Evolutionary conservation across 1,140 invertebrate genomes (phyloP).

Genomic region (Penaeus japonicus): DNA sequence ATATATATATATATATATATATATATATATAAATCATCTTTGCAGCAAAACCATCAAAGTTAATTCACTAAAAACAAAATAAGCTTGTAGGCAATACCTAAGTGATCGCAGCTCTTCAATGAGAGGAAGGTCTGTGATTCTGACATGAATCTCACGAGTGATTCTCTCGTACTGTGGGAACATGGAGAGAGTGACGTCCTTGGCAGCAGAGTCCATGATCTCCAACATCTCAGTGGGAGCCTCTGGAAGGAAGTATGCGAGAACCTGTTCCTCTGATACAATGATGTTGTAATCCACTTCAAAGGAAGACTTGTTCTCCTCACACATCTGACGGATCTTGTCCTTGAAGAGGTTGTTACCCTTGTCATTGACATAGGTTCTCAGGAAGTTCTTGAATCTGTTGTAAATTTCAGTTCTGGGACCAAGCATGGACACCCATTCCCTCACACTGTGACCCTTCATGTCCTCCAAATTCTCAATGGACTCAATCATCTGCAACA

Average conservation of each 20-base stretch:
- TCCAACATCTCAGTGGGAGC: constrained; percentile 95
- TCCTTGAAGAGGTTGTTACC: constrained; percentile 92
- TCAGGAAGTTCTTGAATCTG: constrained; percentile 94
- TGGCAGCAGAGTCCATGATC: constrained; percentile 89
- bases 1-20: no score
- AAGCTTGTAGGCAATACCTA: constrained; percentile 66
- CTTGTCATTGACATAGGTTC: constrained; percentile 87
- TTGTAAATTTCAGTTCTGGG: constrained; percentile 95
- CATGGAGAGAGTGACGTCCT: constrained; percentile 89
- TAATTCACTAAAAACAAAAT: not conserved
- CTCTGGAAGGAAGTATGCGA: constrained; percentile 97
- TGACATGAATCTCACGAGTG: constrained; percentile 89
- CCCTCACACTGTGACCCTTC: constrained; percentile 68
- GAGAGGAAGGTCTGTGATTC: constrained; percentile 93
- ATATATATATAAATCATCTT: not conserved
- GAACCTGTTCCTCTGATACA: constrained; percentile 86
- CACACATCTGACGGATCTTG: constrained; percentile 93
- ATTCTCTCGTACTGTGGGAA: constrained; percentile 97
- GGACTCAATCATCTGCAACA: constrained; percentile 84
- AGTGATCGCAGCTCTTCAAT: constrained; percentile 96
- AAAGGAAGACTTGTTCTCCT: constrained; percentile 83
- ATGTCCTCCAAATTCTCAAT: constrained; percentile 97
- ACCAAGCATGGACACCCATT: constrained; percentile 97
- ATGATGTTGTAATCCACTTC: constrained; percentile 92
- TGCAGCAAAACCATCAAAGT: not conserved